A percentile compares a stretch with the other conserved stretches of the same genome.
These are phyloP conservation scores for Carassius auratus DNA, from an alignment of 2,113 vertebrate genomes.

Conservation along the genomic window DNA sequence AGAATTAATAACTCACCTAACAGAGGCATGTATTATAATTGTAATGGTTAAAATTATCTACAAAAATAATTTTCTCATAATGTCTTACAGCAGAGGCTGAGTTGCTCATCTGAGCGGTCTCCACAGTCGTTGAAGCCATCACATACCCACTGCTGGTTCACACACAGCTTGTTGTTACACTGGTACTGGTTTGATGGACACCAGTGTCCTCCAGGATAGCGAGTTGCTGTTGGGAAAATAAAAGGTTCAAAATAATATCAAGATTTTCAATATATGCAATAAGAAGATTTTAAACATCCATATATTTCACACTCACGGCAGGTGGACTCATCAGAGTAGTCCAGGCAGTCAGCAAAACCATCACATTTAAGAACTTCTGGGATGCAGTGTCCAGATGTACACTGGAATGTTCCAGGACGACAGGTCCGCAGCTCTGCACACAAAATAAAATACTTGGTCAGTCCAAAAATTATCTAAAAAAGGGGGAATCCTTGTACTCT, in stretches of 20 bases:
- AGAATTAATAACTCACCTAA: background rate
- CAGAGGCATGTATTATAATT: background rate
- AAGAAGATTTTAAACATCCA: background rate
- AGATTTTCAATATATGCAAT: constrained; percentile 4
- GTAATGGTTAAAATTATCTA: background rate
- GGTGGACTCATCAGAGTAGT: constrained; percentile 88
- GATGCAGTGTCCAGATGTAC: constrained; percentile 90
- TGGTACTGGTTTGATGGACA: constrained; percentile 87
- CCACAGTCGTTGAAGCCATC: constrained; percentile 95
- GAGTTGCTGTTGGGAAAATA: constrained; percentile 79
- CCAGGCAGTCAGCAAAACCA: constrained; percentile 88
- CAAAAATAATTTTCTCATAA: background rate
- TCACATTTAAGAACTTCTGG: constrained; percentile 86
- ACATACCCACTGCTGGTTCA: constrained; percentile 89
- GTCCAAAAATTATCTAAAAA: background rate
- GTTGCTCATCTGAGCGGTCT: constrained; percentile 92
- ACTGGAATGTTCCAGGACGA: constrained; percentile 92
- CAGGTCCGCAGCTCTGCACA: constrained; percentile 87
- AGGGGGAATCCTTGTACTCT: background rate
- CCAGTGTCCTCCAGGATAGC: constrained; percentile 91
- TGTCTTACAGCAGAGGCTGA: constrained; percentile 90
- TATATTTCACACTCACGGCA: constrained; percentile 85
- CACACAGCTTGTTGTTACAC: constrained; percentile 92
- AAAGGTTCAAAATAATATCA: constrained; percentile 16
- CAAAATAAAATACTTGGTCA: constrained; percentile 51